A percentile compares a stretch with the other conserved stretches of the same genome.
Conservation (phyloP, 2,113 vertebrate species). For the Neopipo cinnamomea region DNA sequence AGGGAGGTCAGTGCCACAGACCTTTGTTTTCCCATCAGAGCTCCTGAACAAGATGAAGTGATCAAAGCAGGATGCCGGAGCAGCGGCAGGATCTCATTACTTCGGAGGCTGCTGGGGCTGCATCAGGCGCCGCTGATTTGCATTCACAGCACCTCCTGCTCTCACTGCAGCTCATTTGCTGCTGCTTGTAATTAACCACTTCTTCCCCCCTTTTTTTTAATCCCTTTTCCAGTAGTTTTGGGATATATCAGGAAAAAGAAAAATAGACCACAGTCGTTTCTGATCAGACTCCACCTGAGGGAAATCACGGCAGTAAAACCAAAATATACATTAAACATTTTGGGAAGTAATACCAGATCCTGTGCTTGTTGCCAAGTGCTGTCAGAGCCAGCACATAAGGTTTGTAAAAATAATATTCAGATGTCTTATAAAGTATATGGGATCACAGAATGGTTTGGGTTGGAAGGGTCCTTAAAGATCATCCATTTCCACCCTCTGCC, state of each 20-base stretch:
- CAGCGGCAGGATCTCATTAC: slow-evolving; percentile 74
- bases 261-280: background rate
- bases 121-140: slow-evolving; percentile 35
- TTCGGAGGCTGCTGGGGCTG: slow-evolving; percentile 57
- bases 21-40: slow-evolving; percentile 73
- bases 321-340: background rate
- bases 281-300: background rate
- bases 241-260: background rate
- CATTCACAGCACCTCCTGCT: slow-evolving; percentile 51
- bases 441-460: background rate
- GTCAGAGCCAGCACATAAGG: background rate
- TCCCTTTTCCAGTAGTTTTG: background rate
- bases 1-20: slow-evolving; percentile 61
- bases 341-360: background rate
- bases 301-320: background rate
- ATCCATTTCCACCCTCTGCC: background rate
- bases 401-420: background rate
- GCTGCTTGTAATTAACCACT: slow-evolving; percentile 41
- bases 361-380: background rate
- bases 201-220: background rate
- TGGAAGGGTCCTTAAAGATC: rapidly evolving
- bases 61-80: slow-evolving; percentile 72
- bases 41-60: slow-evolving; percentile 75
- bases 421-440: background rate
- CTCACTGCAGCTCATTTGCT: slow-evolving; percentile 51